Evolutionary conservation across 2,888 invertebrate species (phyloP), one percentile per base, ranked within the genome.

Genomic region (Thymelicus acteon): DNA sequence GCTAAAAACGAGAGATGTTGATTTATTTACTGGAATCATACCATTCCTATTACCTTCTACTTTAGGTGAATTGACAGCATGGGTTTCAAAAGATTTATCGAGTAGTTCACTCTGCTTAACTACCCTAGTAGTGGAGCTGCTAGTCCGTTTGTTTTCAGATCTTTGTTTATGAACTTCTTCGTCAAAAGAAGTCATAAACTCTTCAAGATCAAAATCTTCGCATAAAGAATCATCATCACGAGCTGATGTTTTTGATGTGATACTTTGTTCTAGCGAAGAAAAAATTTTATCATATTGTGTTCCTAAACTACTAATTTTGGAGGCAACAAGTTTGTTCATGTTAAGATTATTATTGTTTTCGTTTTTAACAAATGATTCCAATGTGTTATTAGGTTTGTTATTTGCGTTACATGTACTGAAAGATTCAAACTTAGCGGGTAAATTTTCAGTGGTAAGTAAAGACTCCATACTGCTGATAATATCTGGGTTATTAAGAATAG

Each of bases 151-250:
- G 74, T 84, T 90, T 81, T 90, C 90, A 71, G 82, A 75, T 80
- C 87, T 91, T 78, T 91, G 90, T 81, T 90, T 93, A 76, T 86
- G 81, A 71, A 92, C 92, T 81, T 96, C 95, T 78, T 96, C 96
- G 77, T 96, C 96, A 82, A 96, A 96, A 74, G 95, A 95, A 77
- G 95, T 95, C 88, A 96, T 95, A 80, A 96, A 95, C 85, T 96
- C 96, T 81, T 96, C 96, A 74, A 93, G 87, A 83, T 93, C 93
- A 76, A 96, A 95, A 82, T 95, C 95, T 83, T 95, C 95, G 77
- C 95, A 95, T 40, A 95, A 87, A 77, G 94, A 92, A 77, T 94
- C 93, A 68, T 94, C 92, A 73, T 94, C 94, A 82, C 91, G 90
- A 37, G 87, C 84, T 4, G 93, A 91, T 75, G 88, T 85, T 81